Percentiles rank a stretch among this genome's conserved stretches.
Evolutionary conservation across 2,888 invertebrate species (phyloP).

Genomic region (Arctia plantaginis): DNA sequence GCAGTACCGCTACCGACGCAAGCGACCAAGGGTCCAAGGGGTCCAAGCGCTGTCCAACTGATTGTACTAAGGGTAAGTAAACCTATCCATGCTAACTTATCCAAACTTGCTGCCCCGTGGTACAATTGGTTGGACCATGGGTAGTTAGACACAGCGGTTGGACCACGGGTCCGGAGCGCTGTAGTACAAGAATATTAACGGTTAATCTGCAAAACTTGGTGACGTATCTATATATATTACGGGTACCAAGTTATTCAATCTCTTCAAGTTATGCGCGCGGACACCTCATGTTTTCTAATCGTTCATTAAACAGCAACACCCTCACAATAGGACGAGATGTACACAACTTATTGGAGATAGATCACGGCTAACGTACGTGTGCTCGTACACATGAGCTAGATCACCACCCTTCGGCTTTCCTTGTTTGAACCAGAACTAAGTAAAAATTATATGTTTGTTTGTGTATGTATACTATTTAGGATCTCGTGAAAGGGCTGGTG

Average conservation of each 20-base stretch:
- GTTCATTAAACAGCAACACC: neutral
- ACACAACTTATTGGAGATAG: constrained; percentile 33
- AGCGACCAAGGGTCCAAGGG: too few species aligned
- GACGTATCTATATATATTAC: neutral
- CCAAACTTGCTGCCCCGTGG: too few species aligned
- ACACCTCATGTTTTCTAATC: constrained; percentile 4
- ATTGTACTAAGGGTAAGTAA: too few species aligned
- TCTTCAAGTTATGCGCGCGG: constrained; percentile 34
- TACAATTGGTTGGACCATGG: too few species aligned
- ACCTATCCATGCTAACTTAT: too few species aligned
- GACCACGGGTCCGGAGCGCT: too few species aligned
- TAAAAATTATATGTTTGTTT: neutral
- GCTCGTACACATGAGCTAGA: too few species aligned
- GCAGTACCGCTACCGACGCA: too few species aligned
- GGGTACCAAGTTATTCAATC: constrained; percentile 20
- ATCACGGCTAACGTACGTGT: constrained; percentile 24
- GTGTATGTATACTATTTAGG: neutral
- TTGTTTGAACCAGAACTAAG: neutral
- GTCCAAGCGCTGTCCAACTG: too few species aligned
- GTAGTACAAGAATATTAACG: too few species aligned
- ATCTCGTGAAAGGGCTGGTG: neutral
- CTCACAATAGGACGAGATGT: constrained; percentile 21
- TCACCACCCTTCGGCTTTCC: neutral
- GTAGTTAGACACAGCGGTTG: too few species aligned
- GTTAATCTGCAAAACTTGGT: neutral